These are phyloP conservation scores for Achroia grisella DNA, from an alignment of 1,140 invertebrate genomes.

Conservation along the genomic window DNA sequence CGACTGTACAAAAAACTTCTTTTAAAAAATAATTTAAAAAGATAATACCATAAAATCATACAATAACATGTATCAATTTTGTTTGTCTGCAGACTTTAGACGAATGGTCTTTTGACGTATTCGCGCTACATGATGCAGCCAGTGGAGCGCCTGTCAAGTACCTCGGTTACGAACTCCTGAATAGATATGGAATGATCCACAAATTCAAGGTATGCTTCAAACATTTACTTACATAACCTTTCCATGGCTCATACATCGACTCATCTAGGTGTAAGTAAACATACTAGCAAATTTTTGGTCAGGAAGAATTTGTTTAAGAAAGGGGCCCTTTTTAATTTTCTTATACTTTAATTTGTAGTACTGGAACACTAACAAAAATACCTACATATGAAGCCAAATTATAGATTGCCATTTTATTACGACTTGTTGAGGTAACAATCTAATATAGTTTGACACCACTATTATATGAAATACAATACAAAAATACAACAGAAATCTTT, in stretches of 20 bases:
- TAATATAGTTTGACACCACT: too few species aligned
- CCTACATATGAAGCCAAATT: too few species aligned
- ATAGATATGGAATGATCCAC: conserved; percentile 95
- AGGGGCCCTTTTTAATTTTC: neutral
- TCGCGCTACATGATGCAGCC: conserved; percentile 88
- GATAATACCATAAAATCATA: too few species aligned
- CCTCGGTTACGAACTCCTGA: conserved; percentile 94
- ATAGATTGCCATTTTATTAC: too few species aligned
- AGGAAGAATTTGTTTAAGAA: neutral
- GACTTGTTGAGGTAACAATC: too few species aligned
- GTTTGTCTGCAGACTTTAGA: conserved; percentile 82
- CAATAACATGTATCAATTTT: too few species aligned
- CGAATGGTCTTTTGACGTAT: conserved; percentile 97
- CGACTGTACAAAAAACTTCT: too few species aligned
- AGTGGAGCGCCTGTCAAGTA: conserved; percentile 92
- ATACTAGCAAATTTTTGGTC: neutral
- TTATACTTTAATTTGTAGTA: neutral
- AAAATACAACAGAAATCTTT: too few species aligned
- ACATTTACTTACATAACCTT: neutral
- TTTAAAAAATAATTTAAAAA: too few species aligned
- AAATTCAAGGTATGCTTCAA: conserved; percentile 89
- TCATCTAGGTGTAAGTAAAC: too few species aligned
- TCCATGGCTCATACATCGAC: neutral
- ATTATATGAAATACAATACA: too few species aligned
- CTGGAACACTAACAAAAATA: neutral